Conservation (phyloP, 2,113 vertebrate genomes). For the Salvelinus alpinus region DNA sequence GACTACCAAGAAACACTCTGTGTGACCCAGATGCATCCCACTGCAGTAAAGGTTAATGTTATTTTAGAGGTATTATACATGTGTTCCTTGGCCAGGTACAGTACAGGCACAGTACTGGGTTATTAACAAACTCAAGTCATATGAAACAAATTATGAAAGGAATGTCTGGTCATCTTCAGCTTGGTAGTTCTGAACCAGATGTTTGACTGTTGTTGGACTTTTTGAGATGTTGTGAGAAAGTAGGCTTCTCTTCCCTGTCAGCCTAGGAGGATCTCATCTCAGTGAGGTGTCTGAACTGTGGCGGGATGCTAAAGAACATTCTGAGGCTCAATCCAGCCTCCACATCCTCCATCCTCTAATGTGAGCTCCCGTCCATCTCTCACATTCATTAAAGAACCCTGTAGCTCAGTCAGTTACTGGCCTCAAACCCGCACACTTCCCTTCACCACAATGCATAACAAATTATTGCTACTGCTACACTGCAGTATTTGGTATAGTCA, state of each 20-base stretch:
- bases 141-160: not conserved
- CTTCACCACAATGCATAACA: not conserved
- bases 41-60: constrained; percentile 29
- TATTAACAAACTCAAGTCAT: not conserved
- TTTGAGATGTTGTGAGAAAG: not conserved
- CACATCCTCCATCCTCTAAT: not conserved
- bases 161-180: not conserved
- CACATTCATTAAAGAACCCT: not conserved
- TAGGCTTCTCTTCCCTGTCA: not conserved
- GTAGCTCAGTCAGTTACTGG: not conserved
- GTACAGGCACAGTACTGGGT: not conserved
- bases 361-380: not conserved
- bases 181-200: no score
- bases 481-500: not conserved
- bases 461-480: no score
- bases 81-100: constrained; percentile 9
- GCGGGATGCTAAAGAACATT: not conserved
- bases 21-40: no score
- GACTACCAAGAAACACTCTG: no score
- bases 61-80: constrained; percentile 31
- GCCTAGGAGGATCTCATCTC: not conserved
- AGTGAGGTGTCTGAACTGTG: not conserved
- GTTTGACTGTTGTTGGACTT: not conserved
- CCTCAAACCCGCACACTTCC: not conserved
- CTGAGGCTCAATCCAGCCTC: not conserved